These are phyloP conservation scores for Acanthurus leucopareius DNA, from an alignment of 2,797 vertebrate species.

Conservation along the genomic window DNA sequence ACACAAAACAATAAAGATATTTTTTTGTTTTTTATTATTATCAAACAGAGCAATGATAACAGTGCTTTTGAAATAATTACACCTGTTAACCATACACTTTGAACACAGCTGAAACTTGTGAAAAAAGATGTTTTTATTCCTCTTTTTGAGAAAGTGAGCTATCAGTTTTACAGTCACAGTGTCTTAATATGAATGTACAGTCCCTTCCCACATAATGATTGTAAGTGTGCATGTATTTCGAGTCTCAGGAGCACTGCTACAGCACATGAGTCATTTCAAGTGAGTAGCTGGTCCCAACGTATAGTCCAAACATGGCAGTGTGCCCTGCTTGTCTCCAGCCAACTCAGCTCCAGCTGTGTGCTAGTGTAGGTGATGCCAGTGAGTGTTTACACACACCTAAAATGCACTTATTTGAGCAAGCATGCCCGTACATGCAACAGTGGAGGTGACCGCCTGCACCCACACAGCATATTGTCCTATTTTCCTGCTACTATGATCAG, in stretches of 20 bases:
- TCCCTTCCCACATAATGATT: slow-evolving; percentile 14
- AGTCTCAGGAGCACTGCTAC: slow-evolving; percentile 19
- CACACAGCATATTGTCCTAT: slow-evolving; percentile 10
- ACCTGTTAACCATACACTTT: no score
- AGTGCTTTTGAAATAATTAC: no score
- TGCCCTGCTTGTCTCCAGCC: slow-evolving; percentile 47
- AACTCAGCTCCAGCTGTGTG: slow-evolving; percentile 46
- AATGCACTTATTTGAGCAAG: slow-evolving; percentile 36
- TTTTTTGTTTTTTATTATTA: no score
- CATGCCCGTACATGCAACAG: slow-evolving; percentile 26
- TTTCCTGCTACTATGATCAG: slow-evolving; percentile 1
- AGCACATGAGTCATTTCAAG: slow-evolving; percentile 23
- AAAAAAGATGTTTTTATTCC: no score
- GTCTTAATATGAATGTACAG: background rate
- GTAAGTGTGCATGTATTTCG: background rate
- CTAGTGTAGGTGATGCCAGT: slow-evolving; percentile 32
- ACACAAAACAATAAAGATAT: no score
- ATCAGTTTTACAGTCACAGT: background rate
- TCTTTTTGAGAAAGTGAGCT: background rate
- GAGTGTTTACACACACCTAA: slow-evolving; percentile 39
- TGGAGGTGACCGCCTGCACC: slow-evolving; percentile 21
- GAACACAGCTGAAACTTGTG: no score
- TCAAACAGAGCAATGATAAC: no score
- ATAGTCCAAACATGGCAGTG: slow-evolving; percentile 49
- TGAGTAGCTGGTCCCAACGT: slow-evolving; percentile 27